Base-by-base conservation (phyloP, 1,140 invertebrate species). In the Choristoneura fumiferana region DNA sequence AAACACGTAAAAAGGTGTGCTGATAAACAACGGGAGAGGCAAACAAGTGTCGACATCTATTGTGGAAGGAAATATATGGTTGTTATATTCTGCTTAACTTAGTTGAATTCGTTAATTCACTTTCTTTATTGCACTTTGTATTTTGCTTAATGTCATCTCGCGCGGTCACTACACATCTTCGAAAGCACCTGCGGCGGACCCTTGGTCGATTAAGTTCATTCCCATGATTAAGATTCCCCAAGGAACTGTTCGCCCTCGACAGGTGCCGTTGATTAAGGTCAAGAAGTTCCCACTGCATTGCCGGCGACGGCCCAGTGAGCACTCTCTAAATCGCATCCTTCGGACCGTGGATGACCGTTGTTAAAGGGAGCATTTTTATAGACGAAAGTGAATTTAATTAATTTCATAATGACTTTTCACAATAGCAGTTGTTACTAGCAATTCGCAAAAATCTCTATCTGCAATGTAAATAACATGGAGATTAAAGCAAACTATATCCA, bases 181-280 rank as follows among this genome's bases (percentile, higher is more conserved):
- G n/a, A n/a, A n/a, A n/a, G 43, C 43, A 49, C 43, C 43, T 49
- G 52, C 29, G 35, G 18, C 57, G 43, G 43, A 65, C 62, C 71
- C 66, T 58, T 54, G 34, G 22, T 29, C 22, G 37, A 63, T 66
- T 65, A 72, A 70, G 63, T 40, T 66, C 37, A 64, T 87, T 84
- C 81, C 75, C 84, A 87, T 84, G 79, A 81, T 84, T 78, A 84
- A 75, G 76, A 84, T 78, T 81, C 76, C 75, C 73, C 62, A 67
- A 77, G 74, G 61, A 76, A 66, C 64, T 34, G n/a, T n/a, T 62
- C 62, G 62, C 69, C 69, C 64, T 55, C 65, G 69, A 78, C 82
- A 87, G 81, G 82, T 85, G 82, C 64, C 65, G 33, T 56, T 69
- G 73, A 81, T 77, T 77, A 87, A 87, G 84, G 82, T 83, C 81